Percentiles rank a stretch among this genome's conserved stretches.
phyloP scores from a whole-genome alignment of 2,888 invertebrate genomes.

The Cheilosia urbana region DNA sequence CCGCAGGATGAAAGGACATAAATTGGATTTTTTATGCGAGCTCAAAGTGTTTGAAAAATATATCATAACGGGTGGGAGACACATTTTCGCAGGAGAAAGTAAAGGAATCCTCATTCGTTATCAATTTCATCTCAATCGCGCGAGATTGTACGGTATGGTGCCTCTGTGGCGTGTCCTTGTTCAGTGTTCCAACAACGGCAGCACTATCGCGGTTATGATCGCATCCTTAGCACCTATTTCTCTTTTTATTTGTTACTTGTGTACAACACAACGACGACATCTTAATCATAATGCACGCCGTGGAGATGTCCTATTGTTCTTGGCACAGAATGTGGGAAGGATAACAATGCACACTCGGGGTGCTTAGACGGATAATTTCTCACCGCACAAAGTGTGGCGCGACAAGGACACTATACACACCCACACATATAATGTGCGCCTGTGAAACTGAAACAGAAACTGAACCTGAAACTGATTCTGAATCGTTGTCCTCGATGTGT shows the following conservation, averaged over 20 bases:
- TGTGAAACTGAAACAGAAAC: neutral
- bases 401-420: slow-evolving; percentile 42
- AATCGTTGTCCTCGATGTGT: slow-evolving; percentile 24
- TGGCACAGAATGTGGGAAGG: slow-evolving; percentile 42
- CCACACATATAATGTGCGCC: slow-evolving; percentile 15
- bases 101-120: slow-evolving; percentile 54
- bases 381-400: slow-evolving; percentile 61
- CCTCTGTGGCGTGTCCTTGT: slow-evolving; percentile 42
- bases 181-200: neutral
- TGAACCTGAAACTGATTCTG: neutral
- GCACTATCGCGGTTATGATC: slow-evolving; percentile 63
- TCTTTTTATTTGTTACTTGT: slow-evolving; percentile 12
- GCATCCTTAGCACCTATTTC: slow-evolving; percentile 66
- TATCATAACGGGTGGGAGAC: slow-evolving; percentile 44
- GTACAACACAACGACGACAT: slow-evolving; percentile 47
- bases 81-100: slow-evolving; percentile 58
- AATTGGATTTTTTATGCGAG: slow-evolving; percentile 59
- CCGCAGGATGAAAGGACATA: slow-evolving; percentile 62
- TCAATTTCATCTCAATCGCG: slow-evolving; percentile 63
- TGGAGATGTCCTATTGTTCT: slow-evolving; percentile 63
- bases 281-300: slow-evolving; percentile 72
- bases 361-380: slow-evolving; percentile 61
- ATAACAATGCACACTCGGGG: slow-evolving; percentile 61
- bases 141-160: slow-evolving; percentile 21
- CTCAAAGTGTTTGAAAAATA: slow-evolving; percentile 54